Base-by-base conservation (phyloP, 2,113 vertebrate species). In the Melanostigma gelatinosum region DNA sequence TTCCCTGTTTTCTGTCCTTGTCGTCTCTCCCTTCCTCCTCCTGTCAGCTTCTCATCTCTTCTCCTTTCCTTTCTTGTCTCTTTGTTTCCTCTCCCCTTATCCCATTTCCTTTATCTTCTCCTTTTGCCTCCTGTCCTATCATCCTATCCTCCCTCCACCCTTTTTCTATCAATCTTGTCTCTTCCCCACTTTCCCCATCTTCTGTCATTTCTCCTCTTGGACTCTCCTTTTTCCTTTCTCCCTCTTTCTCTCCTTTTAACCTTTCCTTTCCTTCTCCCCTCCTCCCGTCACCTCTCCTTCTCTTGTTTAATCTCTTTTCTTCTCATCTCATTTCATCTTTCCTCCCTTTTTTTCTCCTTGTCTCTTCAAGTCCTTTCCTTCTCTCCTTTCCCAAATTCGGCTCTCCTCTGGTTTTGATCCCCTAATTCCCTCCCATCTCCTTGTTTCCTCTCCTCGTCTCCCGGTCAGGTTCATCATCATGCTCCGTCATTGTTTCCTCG, bases 381-480 rank as follows among this genome's bases (percentile, higher is more conserved):
- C 50, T 54, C 50, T 52, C 50, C 50, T 52, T n/a, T 52, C 52
- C 22, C 10, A 2, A n/a, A 4, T 32, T 3, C n/a, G n/a, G 20
- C 12, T 24, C 38, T 34, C 12, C 50, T 16, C 22, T 40, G 3
- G 32, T 54, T n/a, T n/a, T 24, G 4, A 54, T 54, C 52, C n/a
- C 22, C 22, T 55, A 15, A 7, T 13, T 8, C 22, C 12, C 20
- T 52, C 27, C n/a, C 20, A n/a, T 58, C 34, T 10, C 38, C 34
- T 55, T 3, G 1, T 69, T 6, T 52, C 44, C 8, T 27, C 8
- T 52, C 44, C 4, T 27, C 20, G 20, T 42, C 32, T 54, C 9
- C 4, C 5, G 12, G 0, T 57, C 72, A 86, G 82, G 42, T 68
- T 48, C 1, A 4, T 29, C 68, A 73, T 60, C 40, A 92, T 92